Base-by-base conservation (phyloP, 2,797 vertebrate species). In the Clarias platycephalus region DNA sequence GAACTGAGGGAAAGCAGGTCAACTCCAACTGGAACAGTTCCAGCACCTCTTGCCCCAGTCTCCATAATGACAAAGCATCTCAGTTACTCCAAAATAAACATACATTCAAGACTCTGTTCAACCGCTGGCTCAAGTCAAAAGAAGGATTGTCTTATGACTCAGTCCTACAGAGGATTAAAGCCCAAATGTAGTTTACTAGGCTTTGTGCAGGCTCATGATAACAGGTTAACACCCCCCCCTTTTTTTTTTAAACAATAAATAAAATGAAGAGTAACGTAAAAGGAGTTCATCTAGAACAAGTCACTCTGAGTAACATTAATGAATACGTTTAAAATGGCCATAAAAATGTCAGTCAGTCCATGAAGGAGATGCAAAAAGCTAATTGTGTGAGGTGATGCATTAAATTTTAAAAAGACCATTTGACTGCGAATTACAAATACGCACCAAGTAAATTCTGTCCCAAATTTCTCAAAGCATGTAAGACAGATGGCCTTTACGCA, bases 21-120 rank as follows among this genome's bases (percentile, higher is more conserved):
- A 87, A 84, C 67, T 80, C 60, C 24, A 74, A 66, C 34, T 74
- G 84, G 84, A 87, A 83, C n/a, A 37, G n/a, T 63, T 87, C 81
- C 83, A 84, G 68, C 84, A 87, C 84, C 84, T 81, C 70, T 84
- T 34, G 16, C 64, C 79, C 77, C 77, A 82, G 76, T 76, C 80
- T 77, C 3, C 12, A 22, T 26, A 82, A 82, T 58, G 44, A 63
- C 0, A 57, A 72, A 20, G 26, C 22, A 57, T 72, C 16, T 57
- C 34, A 20, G 28, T 20, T 72, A 44, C 67, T 86, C 6, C 66
- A 37, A 83, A 34, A 64, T 53, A 82, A 75, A 75, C 26, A 75
- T n/a, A 75, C 26, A 75, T n/a, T 24, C 0, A 63, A 53, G 15
- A 55, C 10, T 12, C 31, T 15, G 7, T 53, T 63, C 20, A 13